phyloP scores from a whole-genome alignment of 2,113 vertebrate genomes.

The Emydocephalus ijimae region DNA sequence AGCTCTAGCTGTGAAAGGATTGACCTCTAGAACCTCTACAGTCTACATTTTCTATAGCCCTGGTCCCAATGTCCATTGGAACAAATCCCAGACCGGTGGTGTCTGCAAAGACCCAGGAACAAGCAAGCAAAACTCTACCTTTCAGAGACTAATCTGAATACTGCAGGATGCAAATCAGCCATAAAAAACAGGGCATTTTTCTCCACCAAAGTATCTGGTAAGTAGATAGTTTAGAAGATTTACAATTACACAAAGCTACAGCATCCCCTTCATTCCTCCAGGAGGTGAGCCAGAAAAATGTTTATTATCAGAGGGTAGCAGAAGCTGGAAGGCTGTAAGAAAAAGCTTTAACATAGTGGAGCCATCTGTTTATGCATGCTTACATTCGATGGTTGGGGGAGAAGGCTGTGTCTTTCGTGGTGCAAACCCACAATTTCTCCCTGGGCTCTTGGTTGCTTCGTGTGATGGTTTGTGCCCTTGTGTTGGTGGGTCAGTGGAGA shows the following conservation, averaged over 20 bases:
- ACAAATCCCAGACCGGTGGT: slow-evolving; percentile 38
- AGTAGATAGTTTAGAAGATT: slow-evolving; percentile 43
- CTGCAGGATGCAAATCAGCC: slow-evolving; percentile 43
- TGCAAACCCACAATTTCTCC: fast-evolving
- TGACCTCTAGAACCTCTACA: slow-evolving; percentile 35
- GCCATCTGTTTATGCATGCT: slow-evolving; percentile 57
- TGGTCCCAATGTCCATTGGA: slow-evolving; percentile 48
- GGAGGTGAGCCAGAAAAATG: slow-evolving; percentile 57
- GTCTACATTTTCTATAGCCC: slow-evolving; percentile 48
- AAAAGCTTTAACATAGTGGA: slow-evolving; percentile 43
- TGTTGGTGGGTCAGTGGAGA: background rate
- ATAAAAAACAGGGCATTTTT: slow-evolving; percentile 32
- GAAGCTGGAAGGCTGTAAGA: slow-evolving; percentile 50
- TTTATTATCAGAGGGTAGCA: slow-evolving; percentile 60
- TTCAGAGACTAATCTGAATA: slow-evolving; percentile 31
- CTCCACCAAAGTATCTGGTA: slow-evolving; percentile 30
- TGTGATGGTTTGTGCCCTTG: background rate
- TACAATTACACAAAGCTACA: slow-evolving; percentile 44
- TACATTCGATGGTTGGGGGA: slow-evolving; percentile 47
- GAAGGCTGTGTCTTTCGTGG: background rate
- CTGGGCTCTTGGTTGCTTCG: background rate
- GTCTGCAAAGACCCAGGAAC: slow-evolving; percentile 37
- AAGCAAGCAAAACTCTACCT: slow-evolving; percentile 41
- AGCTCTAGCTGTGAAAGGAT: background rate
- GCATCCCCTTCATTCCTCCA: slow-evolving; percentile 37